A percentile compares a stretch with the other conserved stretches of the same genome.
phyloP scores from a whole-genome alignment of 1,140 invertebrate species.

The Lordiphosa mommai region DNA sequence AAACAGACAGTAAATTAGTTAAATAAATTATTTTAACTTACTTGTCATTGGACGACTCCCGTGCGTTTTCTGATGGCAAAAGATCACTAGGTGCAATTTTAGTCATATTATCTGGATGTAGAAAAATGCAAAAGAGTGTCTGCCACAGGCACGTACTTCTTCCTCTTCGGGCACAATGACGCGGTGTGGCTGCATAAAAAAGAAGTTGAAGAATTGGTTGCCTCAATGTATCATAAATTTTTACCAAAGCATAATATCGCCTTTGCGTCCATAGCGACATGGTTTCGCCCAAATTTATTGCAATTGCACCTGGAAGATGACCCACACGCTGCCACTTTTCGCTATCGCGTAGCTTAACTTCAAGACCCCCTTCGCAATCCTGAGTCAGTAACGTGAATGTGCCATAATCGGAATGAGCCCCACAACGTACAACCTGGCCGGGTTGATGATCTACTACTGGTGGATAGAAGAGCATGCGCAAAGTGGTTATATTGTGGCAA shows the following conservation, averaged over 20 bases:
- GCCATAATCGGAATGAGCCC: constrained; percentile 87
- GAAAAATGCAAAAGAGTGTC: constrained; percentile 88
- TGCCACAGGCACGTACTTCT: constrained; percentile 81
- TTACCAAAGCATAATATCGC: constrained; percentile 85
- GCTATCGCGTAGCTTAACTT: constrained; percentile 84
- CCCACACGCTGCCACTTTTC: constrained; percentile 87
- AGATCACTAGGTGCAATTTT: constrained; percentile 81
- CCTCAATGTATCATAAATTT: background rate
- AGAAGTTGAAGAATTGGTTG: background rate
- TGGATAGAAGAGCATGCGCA: constrained; percentile 85
- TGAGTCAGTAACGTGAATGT: constrained; percentile 88
- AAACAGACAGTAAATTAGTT: background rate
- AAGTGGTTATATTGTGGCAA: constrained; percentile 83
- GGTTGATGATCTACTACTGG: constrained; percentile 82
- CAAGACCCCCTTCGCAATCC: constrained; percentile 83
- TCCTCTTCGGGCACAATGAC: constrained; percentile 85
- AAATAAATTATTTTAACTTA: constrained; percentile 16
- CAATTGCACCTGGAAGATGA: constrained; percentile 88
- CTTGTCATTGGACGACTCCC: constrained; percentile 66
- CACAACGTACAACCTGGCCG: constrained; percentile 82
- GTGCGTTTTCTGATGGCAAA: constrained; percentile 25
- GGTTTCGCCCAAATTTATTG: constrained; percentile 89
- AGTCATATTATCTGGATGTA: constrained; percentile 84
- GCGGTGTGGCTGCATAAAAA: constrained; percentile 83
- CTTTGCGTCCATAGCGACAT: constrained; percentile 88